Evolutionary conservation across 2,797 vertebrate species (phyloP).

Genomic region (Xerus rutilus): DNA sequence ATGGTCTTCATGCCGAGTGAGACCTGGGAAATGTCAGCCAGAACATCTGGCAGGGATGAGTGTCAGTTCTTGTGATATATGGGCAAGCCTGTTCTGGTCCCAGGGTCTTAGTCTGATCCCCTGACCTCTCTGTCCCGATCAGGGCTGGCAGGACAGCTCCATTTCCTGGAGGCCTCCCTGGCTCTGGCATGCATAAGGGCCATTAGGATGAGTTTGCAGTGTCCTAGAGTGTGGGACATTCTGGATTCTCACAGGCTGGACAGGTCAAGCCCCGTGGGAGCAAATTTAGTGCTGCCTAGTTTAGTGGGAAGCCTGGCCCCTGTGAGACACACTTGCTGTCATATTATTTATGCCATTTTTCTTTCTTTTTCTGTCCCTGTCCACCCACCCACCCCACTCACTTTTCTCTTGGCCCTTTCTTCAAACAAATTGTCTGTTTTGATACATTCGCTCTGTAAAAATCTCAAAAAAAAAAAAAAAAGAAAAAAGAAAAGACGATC

Average conservation of each 20-base stretch:
- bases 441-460: conserved; percentile 29
- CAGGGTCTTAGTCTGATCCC: conserved; percentile 3
- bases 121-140: background rate
- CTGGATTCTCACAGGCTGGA: background rate
- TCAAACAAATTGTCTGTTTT: conserved; percentile 10
- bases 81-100: background rate
- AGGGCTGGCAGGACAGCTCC: background rate
- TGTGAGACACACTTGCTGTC: fast-evolving
- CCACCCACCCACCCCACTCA: no score
- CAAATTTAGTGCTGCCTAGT: background rate
- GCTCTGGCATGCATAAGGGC: background rate
- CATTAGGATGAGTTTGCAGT: no score
- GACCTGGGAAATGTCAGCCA: conserved; percentile 73
- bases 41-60: background rate
- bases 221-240: background rate
- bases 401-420: background rate
- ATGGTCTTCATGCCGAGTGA: background rate
- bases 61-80: conserved; percentile 63
- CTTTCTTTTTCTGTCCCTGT: conserved; percentile 7
- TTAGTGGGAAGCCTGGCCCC: background rate
- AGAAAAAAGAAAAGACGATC: background rate
- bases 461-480: background rate
- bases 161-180: background rate
- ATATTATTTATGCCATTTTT: background rate
- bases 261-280: background rate